phyloP scores from a whole-genome alignment of 2,888 invertebrate species.

The Pegoplata infirma region DNA sequence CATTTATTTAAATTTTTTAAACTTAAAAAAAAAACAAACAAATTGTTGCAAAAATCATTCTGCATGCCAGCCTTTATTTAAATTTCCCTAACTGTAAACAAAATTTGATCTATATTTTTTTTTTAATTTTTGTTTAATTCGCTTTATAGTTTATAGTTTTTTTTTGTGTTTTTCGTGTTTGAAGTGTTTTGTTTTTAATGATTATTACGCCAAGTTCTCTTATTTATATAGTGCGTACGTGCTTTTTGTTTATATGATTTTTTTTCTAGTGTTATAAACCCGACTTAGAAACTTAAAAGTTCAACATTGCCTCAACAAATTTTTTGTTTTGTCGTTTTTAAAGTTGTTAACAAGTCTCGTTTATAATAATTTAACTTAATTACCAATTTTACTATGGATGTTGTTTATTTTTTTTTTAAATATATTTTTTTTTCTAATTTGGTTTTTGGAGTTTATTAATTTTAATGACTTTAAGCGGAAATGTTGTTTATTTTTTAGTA shows the following conservation, averaged over 20 bases:
- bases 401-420: constrained; percentile 12
- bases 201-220: background rate
- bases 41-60: too few relatives aligned
- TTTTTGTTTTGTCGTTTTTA: background rate
- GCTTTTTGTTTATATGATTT: constrained; percentile 2
- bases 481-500: constrained; percentile 7
- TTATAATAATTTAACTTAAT: constrained; percentile 9
- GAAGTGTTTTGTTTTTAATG: background rate
- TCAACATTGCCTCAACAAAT: background rate
- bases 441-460: constrained; percentile 15
- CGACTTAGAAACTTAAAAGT: background rate
- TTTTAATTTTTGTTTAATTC: background rate
- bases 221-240: constrained; percentile 7
- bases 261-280: background rate
- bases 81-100: background rate
- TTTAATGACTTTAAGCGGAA: constrained; percentile 47
- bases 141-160: background rate
- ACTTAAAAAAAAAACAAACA: too few relatives aligned
- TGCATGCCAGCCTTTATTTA: background rate
- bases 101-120: constrained; percentile 2
- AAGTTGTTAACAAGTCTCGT: constrained; percentile 9
- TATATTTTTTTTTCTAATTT: background rate
- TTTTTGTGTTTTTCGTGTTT: constrained; percentile 12
- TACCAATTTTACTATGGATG: constrained; percentile 16
- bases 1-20: too few relatives aligned